These are phyloP conservation scores for Onychostruthus taczanowskii DNA, from an alignment of 2,113 vertebrate species.

Conservation along the genomic window DNA sequence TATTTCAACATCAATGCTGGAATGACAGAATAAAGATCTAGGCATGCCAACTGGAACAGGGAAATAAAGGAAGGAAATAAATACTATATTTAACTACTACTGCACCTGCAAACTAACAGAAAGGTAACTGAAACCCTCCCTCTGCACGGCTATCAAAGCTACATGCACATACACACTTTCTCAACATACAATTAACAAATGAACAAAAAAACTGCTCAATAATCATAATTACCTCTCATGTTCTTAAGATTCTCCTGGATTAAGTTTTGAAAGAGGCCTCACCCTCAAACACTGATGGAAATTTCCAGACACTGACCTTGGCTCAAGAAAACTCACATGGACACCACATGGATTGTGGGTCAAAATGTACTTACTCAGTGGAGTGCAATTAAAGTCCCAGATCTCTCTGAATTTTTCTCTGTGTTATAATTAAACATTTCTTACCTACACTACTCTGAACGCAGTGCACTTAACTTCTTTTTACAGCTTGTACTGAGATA, in stretches of 20 bases:
- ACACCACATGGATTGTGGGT: background rate
- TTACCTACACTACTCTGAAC: background rate
- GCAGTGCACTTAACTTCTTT: background rate
- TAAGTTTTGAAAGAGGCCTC: background rate
- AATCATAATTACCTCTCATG: background rate
- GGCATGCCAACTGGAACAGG: background rate
- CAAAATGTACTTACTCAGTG: background rate
- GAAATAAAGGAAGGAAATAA: background rate
- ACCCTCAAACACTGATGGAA: background rate
- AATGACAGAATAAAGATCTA: background rate
- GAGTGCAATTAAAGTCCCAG: background rate
- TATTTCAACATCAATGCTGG: background rate
- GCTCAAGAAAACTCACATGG: background rate
- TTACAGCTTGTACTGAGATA: background rate
- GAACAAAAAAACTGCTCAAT: background rate
- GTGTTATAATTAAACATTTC: background rate
- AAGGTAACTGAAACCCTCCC: background rate
- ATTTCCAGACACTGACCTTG: background rate
- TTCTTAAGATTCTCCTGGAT: background rate
- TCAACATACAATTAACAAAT: background rate
- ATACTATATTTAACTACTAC: background rate
- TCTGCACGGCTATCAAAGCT: background rate
- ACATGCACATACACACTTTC: rapidly evolving
- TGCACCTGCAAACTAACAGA: background rate
- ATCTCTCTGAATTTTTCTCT: background rate